These are phyloP conservation scores for Sigmodon hispidus DNA, from an alignment of 2,113 vertebrate genomes.

Conservation along the genomic window DNA sequence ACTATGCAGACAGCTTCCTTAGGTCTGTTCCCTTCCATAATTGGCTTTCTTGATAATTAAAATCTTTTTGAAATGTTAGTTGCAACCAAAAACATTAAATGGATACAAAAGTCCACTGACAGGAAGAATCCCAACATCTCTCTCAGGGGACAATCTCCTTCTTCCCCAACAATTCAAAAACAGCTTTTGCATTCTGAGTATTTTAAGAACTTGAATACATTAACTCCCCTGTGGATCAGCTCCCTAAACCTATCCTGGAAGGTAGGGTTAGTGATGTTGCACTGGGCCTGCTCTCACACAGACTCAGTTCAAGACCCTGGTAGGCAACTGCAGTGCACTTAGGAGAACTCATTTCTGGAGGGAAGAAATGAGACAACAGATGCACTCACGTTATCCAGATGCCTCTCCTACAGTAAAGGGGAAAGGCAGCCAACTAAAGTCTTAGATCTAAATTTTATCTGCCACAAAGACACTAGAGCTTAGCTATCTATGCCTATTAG, in stretches of 20 bases:
- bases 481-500: not conserved
- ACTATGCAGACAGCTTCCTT: not conserved
- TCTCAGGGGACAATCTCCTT: not conserved
- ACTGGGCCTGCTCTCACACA: not conserved
- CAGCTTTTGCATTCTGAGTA: constrained; percentile 39
- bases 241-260: not conserved
- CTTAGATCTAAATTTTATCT: not conserved
- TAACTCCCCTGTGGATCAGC: not conserved
- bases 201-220: constrained; percentile 27
- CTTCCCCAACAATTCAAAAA: constrained; percentile 38
- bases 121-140: not conserved
- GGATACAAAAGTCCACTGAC: not conserved
- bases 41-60: not conserved
- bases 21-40: not conserved
- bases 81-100: not conserved
- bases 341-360: not conserved
- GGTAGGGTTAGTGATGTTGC: not conserved
- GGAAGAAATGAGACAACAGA: not conserved
- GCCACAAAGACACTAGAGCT: not conserved
- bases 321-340: not conserved
- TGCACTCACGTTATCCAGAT: not conserved
- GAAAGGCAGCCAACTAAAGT: not conserved
- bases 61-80: constrained; percentile 23
- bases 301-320: not conserved
- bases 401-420: not conserved